Base-by-base conservation (phyloP, 2,888 invertebrate species). In the Agrochola litura region DNA sequence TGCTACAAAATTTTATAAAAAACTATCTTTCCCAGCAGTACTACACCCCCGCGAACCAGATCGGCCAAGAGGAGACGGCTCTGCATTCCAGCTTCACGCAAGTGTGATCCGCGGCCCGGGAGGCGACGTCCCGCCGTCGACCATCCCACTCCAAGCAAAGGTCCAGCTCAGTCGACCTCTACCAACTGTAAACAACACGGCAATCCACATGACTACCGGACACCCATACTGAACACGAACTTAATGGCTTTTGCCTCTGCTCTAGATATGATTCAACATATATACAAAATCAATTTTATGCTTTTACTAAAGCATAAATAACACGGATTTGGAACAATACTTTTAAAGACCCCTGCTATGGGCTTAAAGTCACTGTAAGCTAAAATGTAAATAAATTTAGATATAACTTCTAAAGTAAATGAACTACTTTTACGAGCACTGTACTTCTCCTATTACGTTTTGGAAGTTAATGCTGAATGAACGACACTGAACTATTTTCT, bases 71-170 rank as follows among this genome's bases (percentile, higher is more conserved):
- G 85, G 95, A 95, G 92, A 98, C 98, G 88, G 97, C 98, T 89
- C 96, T 98, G 89, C 98, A 98, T 94, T 98, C 98, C 95, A 98
- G 98, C 94, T 98, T 98, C 95, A 98, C 98, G 85, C 98, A 98
- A 95, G 98, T 98, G 94, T 98, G 98, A 98, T 97, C 97, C 92
- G 90, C 93, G 80, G 92, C 93, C 75, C 90, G 95, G 95, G 95
- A 94, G 90, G 92, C 90, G 83, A 92, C 93, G 89, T 87, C 92
- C 69, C 83, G 89, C 58, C 92, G 94, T 87, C 95, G 94, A 81
- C 86, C 94, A 83, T 93, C 95, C 94, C 95, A 92, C 81, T 89
- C 93, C 83, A 92, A 89, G 69, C 93, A 91, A 49, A 76, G 90
- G 81, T 92, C 94, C 69, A 90, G 89, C 84, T 92, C 92, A 22